Percentiles rank a stretch among this genome's conserved stretches.
These are phyloP conservation scores for Pelodiscus sinensis DNA, from an alignment of 2,113 vertebrate genomes.

Conservation along the genomic window DNA sequence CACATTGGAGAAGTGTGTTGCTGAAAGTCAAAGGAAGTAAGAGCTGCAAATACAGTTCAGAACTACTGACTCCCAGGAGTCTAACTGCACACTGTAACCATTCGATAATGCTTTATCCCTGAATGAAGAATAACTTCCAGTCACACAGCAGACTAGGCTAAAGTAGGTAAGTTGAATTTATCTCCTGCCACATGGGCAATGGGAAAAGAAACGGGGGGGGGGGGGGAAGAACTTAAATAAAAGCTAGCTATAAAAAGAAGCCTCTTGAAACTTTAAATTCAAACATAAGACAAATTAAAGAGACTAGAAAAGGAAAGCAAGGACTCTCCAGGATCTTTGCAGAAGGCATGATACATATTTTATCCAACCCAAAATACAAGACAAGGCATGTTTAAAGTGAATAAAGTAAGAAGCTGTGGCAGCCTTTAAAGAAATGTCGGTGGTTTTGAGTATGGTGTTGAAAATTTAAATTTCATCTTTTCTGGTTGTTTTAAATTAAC, in stretches of 20 bases:
- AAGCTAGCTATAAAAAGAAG: not conserved
- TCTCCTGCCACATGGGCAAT: not conserved
- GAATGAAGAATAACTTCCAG: not conserved
- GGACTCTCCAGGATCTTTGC: not conserved
- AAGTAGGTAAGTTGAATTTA: not conserved
- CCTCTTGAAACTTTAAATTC: not conserved
- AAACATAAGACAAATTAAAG: not conserved
- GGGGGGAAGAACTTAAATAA: not conserved
- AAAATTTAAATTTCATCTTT: not conserved
- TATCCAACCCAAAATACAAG: not conserved
- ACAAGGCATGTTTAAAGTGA: not conserved
- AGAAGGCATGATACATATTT: not conserved
- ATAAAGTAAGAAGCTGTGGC: not conserved
- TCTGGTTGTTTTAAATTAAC: not conserved
- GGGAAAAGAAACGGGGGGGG: not conserved
- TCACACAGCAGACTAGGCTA: not conserved
- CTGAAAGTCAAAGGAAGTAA: not conserved
- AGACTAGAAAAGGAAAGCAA: not conserved
- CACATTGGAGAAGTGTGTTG: not conserved
- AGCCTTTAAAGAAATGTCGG: not conserved
- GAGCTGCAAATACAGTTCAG: conserved; percentile 1
- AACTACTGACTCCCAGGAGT: conserved; percentile 4
- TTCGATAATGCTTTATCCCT: not conserved
- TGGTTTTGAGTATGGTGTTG: not conserved
- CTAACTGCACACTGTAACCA: not conserved